A percentile compares a stretch with the other conserved stretches of the same genome.
phyloP scores from a whole-genome alignment of 92 coral and sea anemone genomes.

The Isaurus tuberculatus region DNA sequence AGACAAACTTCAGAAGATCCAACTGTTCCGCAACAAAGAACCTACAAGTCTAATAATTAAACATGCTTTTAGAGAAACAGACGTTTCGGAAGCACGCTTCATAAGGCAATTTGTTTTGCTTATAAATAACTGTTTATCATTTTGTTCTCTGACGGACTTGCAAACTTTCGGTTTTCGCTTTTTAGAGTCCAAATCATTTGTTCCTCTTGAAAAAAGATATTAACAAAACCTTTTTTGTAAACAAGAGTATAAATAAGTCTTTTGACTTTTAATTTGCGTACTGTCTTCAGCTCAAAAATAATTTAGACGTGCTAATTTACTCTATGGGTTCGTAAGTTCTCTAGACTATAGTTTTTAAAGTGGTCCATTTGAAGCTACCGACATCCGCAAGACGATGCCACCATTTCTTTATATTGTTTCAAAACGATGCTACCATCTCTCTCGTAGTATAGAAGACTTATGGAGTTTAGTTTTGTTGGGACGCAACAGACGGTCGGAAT shows the following conservation, averaged over 20 bases:
- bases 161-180: not conserved
- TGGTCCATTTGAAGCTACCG: slow-evolving; percentile 60
- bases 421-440: slow-evolving; percentile 84
- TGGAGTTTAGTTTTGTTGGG: slow-evolving; percentile 90
- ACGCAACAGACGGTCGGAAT: slow-evolving; percentile 98
- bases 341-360: not conserved
- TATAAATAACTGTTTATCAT: slow-evolving; percentile 23
- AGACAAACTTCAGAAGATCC: not conserved
- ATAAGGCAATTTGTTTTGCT: slow-evolving; percentile 4
- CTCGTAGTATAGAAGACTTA: slow-evolving; percentile 86
- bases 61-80: slow-evolving; percentile 1
- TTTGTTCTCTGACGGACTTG: slow-evolving; percentile 4
- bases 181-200: slow-evolving; percentile 17
- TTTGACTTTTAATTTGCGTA: slow-evolving; percentile 67
- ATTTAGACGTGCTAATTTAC: slow-evolving; percentile 38
- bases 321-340: slow-evolving; percentile 24
- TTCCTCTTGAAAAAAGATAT: slow-evolving; percentile 7
- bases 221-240: slow-evolving; percentile 25
- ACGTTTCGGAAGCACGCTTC: slow-evolving; percentile 17
- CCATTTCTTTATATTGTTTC: slow-evolving; percentile 86
- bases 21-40: slow-evolving; percentile 28
- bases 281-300: slow-evolving; percentile 31
- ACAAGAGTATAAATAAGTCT: slow-evolving; percentile 73
- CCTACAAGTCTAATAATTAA: slow-evolving; percentile 11
- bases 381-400: slow-evolving; percentile 93